Percentiles rank a stretch among this genome's conserved stretches.
Conservation (phyloP, 2,888 invertebrate genomes). For the Argynnis bischoffii region DNA sequence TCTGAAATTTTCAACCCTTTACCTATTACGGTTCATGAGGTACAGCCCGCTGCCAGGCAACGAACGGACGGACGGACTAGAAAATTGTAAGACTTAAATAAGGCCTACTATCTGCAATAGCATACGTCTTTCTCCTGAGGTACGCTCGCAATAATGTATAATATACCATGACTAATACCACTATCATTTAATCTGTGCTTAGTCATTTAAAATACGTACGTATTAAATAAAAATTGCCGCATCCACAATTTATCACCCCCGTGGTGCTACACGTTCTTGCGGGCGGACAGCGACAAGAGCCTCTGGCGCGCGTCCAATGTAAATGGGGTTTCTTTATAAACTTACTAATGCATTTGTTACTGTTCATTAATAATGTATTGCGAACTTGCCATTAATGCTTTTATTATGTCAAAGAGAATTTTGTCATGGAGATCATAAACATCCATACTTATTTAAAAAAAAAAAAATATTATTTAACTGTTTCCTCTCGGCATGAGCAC, state of each 20-base stretch:
- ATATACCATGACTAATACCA: too few species aligned
- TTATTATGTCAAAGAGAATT: conserved; percentile 15
- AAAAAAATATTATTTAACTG: too few species aligned
- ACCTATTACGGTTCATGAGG: too few species aligned
- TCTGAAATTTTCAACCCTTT: too few species aligned
- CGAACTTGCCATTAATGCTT: conserved; percentile 32
- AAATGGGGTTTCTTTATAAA: conserved; percentile 61
- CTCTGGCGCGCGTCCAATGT: conserved; percentile 69
- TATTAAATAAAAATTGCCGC: conserved; percentile 6
- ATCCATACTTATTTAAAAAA: background rate
- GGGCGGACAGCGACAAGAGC: conserved; percentile 48
- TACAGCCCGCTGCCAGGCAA: too few species aligned
- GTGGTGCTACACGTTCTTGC: conserved; percentile 34
- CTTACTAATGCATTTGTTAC: conserved; percentile 53
- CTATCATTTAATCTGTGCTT: too few species aligned
- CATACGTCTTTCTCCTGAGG: too few species aligned
- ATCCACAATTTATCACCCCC: conserved; percentile 23
- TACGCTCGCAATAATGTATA: too few species aligned
- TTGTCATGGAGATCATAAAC: conserved; percentile 3
- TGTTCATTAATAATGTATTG: conserved; percentile 68
- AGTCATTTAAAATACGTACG: background rate
- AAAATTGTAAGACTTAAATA: too few species aligned
- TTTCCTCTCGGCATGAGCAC: too few species aligned
- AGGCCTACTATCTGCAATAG: too few species aligned
- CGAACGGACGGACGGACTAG: too few species aligned